Percentiles rank a stretch among this genome's conserved stretches.
Evolutionary conservation across 2,797 vertebrate genomes (phyloP).

Genomic region (Melanogrammus aeglefinus): DNA sequence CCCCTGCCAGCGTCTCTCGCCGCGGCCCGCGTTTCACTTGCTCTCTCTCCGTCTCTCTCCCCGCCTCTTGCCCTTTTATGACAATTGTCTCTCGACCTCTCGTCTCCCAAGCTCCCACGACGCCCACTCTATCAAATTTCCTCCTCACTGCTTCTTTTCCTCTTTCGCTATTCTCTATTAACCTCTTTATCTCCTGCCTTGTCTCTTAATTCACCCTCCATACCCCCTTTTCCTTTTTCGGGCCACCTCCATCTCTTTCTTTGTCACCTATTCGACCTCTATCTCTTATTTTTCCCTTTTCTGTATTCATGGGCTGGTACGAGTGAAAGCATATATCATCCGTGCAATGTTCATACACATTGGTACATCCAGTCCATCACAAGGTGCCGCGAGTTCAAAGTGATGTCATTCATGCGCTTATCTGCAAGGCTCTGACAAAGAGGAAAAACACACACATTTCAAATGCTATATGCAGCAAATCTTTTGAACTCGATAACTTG

Average conservation of each 20-base stretch:
- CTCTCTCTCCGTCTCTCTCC: background rate
- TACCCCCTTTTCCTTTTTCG: background rate
- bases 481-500: no score
- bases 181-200: background rate
- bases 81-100: slow-evolving; percentile 3
- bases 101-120: background rate
- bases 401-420: background rate
- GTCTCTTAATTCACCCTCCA: background rate
- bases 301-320: background rate
- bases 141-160: background rate
- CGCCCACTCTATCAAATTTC: background rate
- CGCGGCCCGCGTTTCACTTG: background rate
- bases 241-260: background rate
- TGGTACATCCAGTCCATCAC: background rate
- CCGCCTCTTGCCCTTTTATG: background rate
- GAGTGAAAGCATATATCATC: background rate
- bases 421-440: background rate
- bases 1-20: background rate
- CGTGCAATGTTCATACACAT: background rate
- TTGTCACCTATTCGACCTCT: background rate
- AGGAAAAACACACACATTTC: background rate
- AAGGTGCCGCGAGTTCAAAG: background rate
- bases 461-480: no score
- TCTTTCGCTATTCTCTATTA: background rate
- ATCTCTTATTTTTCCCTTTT: background rate